Evolutionary conservation across 2,113 vertebrate species (phyloP), one percentile per base, ranked within the genome.

Genomic region (Probosciger aterrimus): DNA sequence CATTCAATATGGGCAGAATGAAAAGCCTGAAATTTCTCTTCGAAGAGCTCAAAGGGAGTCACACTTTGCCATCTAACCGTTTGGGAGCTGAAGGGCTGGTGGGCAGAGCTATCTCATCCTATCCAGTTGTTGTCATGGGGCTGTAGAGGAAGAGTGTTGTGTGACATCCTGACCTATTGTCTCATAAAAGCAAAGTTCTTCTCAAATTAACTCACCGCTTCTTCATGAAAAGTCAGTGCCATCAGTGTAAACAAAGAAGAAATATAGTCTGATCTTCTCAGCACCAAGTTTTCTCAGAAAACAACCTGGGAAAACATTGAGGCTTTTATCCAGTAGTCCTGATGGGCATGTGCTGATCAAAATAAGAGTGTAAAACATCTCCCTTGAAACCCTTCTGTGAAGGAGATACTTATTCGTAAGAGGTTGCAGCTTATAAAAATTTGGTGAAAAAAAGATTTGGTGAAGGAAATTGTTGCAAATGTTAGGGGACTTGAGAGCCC

Each of bases 121-220:
- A 39, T 15, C 52, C 77, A 76, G 39, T 17, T 86, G 79, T 76
- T 92, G 76, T 81, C 3, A 1, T 52, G 44, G 47, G 50, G 43
- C 57, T 87, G 33, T 30, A 92, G 55, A 95, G 94, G 95, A 96
- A 97, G 91, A 95, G 83, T 95, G 94, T 75, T 92, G 47, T 52
- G 33, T 92, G 95, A 96, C 95, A 96, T 89, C 55, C 84, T 96
- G 95, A 95, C 96, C 95, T 93, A 89, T 73, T 82, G 94, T 96
- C 89, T 44, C 74, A 69, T 50, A 73, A 87, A 93, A 86, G 88
- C 82, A 86, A 80, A 81, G 50, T 55, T 83, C 39, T 80, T 49
- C 43, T 71, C 74, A 84, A 30, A 93, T 77, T 86, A 86, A 49
- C 35, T 50, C 4, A 1, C 57, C 73, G 52, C 7, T 63, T 22